Evolutionary conservation across 2,888 invertebrate species (phyloP).

Genomic region (Leucophenga maculata): DNA sequence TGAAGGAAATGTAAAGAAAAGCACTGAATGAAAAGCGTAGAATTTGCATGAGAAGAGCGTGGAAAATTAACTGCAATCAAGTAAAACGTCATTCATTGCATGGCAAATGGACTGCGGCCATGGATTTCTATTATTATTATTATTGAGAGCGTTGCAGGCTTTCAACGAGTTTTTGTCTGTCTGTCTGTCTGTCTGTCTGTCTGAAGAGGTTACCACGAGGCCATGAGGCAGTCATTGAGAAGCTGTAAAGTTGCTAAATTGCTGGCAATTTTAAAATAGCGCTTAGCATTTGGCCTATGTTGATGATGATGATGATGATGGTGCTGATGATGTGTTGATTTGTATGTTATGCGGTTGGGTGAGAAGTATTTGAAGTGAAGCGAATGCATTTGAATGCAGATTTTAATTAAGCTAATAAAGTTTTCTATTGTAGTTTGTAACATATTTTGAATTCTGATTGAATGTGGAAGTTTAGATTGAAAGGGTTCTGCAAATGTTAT

Average conservation of each 20-base stretch:
- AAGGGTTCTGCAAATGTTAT: too few species aligned
- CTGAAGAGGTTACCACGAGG: slow-evolving; percentile 7
- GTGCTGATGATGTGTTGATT: background rate
- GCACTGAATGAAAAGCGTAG: slow-evolving; percentile 38
- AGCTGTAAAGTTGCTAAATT: slow-evolving; percentile 63
- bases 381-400: background rate
- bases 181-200: background rate
- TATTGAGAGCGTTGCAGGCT: slow-evolving; percentile 28
- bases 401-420: slow-evolving; percentile 65
- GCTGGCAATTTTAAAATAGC: slow-evolving; percentile 55
- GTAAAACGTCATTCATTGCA: slow-evolving; percentile 48
- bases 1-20: slow-evolving; percentile 28
- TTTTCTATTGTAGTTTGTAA: slow-evolving; percentile 34
- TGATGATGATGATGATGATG: background rate
- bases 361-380: background rate
- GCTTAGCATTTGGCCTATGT: slow-evolving; percentile 6
- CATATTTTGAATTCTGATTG: background rate
- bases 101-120: slow-evolving; percentile 1
- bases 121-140: slow-evolving; percentile 17
- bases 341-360: background rate
- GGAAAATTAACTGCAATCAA: slow-evolving; percentile 68
- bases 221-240: slow-evolving; percentile 12
- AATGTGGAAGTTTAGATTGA: too few species aligned
- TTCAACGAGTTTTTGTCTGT: slow-evolving; percentile 35
- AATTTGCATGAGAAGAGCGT: slow-evolving; percentile 59